phyloP scores from a whole-genome alignment of 2,888 invertebrate genomes.

The Rapana venosa region DNA sequence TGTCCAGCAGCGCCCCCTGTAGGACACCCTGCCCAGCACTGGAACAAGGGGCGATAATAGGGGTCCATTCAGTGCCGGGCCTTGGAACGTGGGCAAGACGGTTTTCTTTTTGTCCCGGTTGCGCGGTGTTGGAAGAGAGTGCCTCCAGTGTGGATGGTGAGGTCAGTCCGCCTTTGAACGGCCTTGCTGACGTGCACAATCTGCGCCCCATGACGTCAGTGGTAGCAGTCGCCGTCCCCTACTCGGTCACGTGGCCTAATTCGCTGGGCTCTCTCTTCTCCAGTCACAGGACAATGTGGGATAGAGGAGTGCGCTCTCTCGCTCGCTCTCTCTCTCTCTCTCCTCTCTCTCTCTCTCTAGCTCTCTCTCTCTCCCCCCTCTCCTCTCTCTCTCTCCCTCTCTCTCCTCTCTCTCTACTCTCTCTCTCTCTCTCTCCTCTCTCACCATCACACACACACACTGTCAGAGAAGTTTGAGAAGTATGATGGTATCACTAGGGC shows the following conservation, averaged over 20 bases:
- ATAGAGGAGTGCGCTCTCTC: not conserved
- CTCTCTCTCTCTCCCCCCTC: not conserved
- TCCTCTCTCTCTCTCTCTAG: not conserved
- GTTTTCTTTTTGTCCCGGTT: too few species aligned
- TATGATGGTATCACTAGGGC: too few species aligned
- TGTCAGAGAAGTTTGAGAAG: too few species aligned
- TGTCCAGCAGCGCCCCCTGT: constrained; percentile 6
- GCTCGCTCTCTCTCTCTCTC: not conserved
- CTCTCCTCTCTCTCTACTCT: too few species aligned
- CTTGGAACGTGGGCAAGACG: too few species aligned
- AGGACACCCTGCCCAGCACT: not conserved
- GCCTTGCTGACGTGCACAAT: too few species aligned
- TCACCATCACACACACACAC: not conserved
- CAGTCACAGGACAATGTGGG: not conserved
- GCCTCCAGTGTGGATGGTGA: too few species aligned
- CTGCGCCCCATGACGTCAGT: not conserved
- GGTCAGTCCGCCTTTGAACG: too few species aligned
- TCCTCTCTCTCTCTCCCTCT: not conserved
- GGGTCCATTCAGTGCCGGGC: not conserved
- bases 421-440: too few species aligned
- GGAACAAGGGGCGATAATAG: not conserved
- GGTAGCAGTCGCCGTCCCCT: not conserved
- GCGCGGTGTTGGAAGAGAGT: too few species aligned
- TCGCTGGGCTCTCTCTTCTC: not conserved
- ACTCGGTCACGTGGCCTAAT: not conserved